Evolutionary conservation across 1,140 invertebrate genomes (phyloP).

Genomic region (Melipona quadrifasciata): DNA sequence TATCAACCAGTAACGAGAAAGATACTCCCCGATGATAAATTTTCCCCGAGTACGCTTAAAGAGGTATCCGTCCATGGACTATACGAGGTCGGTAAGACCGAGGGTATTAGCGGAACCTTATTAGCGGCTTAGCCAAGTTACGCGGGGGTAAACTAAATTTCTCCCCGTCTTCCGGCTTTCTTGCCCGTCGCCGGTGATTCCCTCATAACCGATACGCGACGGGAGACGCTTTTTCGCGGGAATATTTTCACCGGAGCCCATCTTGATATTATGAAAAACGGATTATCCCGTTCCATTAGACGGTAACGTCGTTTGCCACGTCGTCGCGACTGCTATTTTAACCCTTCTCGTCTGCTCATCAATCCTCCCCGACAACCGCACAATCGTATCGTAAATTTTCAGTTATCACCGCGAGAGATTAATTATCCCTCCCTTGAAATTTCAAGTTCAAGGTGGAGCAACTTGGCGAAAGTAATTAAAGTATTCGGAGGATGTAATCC

Average conservation of each 20-base stretch:
- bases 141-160: constrained; percentile 60
- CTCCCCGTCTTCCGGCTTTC: constrained; percentile 40
- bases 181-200: constrained; percentile 45
- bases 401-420: not conserved
- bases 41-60: constrained; percentile 32
- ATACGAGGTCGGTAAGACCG: constrained; percentile 47
- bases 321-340: constrained; percentile 29
- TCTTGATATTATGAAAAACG: constrained; percentile 48
- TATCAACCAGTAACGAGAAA: constrained; percentile 35
- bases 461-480: not conserved
- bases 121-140: constrained; percentile 67
- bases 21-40: constrained; percentile 47
- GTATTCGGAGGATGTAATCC: not conserved
- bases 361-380: not conserved
- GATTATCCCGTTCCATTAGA: constrained; percentile 59
- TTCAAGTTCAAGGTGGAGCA: not conserved
- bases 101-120: constrained; percentile 64
- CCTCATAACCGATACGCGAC: constrained; percentile 42
- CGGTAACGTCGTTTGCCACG: constrained; percentile 27
- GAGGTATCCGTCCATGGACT: constrained; percentile 48
- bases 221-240: constrained; percentile 36
- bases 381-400: not conserved
- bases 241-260: constrained; percentile 51
- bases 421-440: not conserved
- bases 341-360: constrained; percentile 1